These are phyloP conservation scores for Percopsis omiscomaycus DNA, from an alignment of 2,797 vertebrate genomes.

Conservation along the genomic window DNA sequence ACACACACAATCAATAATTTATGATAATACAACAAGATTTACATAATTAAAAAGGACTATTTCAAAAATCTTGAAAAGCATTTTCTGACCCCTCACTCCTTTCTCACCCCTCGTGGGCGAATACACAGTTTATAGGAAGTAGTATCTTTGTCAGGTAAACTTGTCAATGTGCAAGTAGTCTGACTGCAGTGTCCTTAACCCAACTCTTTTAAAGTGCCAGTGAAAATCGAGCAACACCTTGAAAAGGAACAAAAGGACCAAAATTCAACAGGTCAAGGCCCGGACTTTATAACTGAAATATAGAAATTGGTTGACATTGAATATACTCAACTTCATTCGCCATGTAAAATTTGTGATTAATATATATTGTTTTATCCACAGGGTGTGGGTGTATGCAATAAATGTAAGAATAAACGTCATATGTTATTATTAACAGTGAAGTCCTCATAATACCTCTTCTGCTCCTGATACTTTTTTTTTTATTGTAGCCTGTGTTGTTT, in stretches of 20 bases:
- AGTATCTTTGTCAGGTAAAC: too few species aligned
- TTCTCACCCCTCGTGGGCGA: too few species aligned
- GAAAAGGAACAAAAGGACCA: too few species aligned
- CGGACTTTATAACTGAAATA: too few species aligned
- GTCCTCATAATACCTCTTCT: neutral
- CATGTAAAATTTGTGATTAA: neutral
- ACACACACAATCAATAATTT: neutral
- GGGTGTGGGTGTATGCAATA: neutral
- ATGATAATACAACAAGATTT: too few species aligned
- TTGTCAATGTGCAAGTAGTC: neutral
- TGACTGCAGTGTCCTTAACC: neutral
- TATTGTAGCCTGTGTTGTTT: neutral
- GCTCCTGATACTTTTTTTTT: neutral
- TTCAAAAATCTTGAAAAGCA: too few species aligned
- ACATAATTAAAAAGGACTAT: too few species aligned
- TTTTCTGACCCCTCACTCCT: too few species aligned
- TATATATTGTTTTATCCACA: neutral
- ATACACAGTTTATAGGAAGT: too few species aligned
- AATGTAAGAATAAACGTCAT: neutral
- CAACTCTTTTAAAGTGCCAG: too few species aligned
- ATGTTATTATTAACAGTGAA: neutral
- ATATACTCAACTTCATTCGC: neutral
- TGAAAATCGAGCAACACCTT: too few species aligned
- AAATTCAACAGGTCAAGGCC: too few species aligned
- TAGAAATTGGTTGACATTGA: neutral